These are phyloP conservation scores for Alfaro cultratus DNA, from an alignment of 2,797 vertebrate genomes.

Conservation along the genomic window DNA sequence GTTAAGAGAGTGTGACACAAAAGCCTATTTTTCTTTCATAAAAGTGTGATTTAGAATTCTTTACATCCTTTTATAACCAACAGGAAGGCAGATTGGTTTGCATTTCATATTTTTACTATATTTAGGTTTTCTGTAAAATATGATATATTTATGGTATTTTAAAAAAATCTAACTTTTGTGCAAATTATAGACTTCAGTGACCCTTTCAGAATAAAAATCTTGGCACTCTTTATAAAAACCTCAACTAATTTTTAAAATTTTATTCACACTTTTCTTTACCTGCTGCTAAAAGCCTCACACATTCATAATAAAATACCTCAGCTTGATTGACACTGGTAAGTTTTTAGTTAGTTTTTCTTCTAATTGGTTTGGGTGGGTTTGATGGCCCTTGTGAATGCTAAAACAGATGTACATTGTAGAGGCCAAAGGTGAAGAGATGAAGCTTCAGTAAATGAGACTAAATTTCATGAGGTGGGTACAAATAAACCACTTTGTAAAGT, in stretches of 20 bases:
- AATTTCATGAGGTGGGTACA: constrained; percentile 42
- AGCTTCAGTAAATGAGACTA: constrained; percentile 35
- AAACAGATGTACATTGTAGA: constrained; percentile 15
- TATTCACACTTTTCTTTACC: neutral
- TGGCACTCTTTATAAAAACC: neutral
- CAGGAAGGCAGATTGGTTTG: neutral
- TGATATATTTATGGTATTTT: neutral
- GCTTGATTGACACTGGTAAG: neutral
- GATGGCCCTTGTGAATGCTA: constrained; percentile 14
- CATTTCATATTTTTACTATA: neutral
- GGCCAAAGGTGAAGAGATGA: constrained; percentile 37
- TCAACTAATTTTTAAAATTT: neutral
- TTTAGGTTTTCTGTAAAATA: neutral
- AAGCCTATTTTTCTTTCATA: neutral
- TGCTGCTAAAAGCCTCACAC: neutral
- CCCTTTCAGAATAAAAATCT: neutral
- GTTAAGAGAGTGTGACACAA: neutral
- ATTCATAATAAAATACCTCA: neutral
- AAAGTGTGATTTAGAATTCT: neutral
- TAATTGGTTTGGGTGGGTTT: constrained; percentile 26
- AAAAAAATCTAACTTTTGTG: neutral
- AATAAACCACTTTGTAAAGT: constrained; percentile 20
- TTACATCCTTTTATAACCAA: neutral
- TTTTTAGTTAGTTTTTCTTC: constrained; percentile 11
- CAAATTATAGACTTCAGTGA: neutral